Conservation (phyloP, 2,113 vertebrate genomes). For the Tragelaphus scriptus region DNA sequence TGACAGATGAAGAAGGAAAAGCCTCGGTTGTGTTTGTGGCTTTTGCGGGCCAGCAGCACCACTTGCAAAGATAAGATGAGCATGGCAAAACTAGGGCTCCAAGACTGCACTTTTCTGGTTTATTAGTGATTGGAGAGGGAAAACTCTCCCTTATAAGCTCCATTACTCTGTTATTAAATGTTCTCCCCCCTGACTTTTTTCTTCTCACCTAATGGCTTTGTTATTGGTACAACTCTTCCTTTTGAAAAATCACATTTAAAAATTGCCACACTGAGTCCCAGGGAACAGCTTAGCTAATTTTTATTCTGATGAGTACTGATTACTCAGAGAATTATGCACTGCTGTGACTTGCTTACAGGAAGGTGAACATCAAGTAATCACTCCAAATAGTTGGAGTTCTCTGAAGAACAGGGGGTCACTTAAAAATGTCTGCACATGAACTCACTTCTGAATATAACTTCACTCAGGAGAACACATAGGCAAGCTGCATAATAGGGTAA, state of each 20-base stretch:
- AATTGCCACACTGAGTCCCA: not conserved
- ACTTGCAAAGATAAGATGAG: constrained; percentile 14
- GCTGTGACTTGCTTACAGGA: constrained; percentile 40
- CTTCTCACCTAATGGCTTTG: not conserved
- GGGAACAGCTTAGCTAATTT: not conserved
- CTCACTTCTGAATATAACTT: constrained; percentile 54
- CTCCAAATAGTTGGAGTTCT: constrained; percentile 12
- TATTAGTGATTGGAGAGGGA: constrained; percentile 8
- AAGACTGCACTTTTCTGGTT: not conserved
- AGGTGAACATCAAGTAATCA: constrained; percentile 40
- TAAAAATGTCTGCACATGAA: not conserved
- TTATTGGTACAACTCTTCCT: not conserved
- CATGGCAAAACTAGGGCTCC: constrained; percentile 7
- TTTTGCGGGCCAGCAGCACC: constrained; percentile 28
- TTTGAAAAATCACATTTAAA: not conserved
- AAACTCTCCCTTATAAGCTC: not conserved
- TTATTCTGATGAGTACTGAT: constrained; percentile 5
- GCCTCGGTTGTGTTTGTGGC: not conserved
- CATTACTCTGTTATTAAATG: not conserved
- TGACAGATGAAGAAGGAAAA: constrained; percentile 21
- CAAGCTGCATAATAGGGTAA: not conserved
- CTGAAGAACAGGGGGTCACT: constrained; percentile 1
- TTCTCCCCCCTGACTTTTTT: not conserved
- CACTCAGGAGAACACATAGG: not conserved
- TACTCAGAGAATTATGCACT: not conserved